Conservation (phyloP, 1,140 invertebrate species). For the Neodiprion virginianus region DNA sequence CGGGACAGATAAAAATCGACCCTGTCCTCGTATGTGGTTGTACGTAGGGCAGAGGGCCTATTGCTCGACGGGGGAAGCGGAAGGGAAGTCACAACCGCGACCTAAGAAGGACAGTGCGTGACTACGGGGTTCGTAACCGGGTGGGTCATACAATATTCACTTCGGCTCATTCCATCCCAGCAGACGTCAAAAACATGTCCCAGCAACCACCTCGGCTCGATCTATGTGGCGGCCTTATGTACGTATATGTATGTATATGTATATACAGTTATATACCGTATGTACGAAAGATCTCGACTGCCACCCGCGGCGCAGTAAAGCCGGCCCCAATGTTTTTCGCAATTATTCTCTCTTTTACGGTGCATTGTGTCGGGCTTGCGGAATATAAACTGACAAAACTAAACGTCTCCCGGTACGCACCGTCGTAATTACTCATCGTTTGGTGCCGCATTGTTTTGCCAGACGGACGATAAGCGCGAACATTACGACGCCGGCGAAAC, state of each 20-base stretch:
- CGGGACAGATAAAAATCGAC: too few species aligned
- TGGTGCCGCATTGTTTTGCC: neutral
- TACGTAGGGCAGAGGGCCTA: too few species aligned
- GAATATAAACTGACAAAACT: slow-evolving; percentile 5
- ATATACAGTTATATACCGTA: slow-evolving; percentile 4
- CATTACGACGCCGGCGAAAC: neutral
- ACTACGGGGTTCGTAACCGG: slow-evolving; percentile 1
- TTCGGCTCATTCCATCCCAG: slow-evolving; percentile 40
- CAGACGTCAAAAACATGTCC: slow-evolving; percentile 49
- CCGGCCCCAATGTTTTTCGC: slow-evolving; percentile 34
- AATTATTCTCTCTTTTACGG: slow-evolving; percentile 35
- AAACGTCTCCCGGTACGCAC: neutral
- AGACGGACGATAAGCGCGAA: neutral
- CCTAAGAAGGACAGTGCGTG: neutral
- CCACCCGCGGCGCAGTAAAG: slow-evolving; percentile 21
- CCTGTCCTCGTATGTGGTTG: too few species aligned
- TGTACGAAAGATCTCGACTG: slow-evolving; percentile 13
- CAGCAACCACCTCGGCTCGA: neutral
- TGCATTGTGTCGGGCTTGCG: slow-evolving; percentile 3
- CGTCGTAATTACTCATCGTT: neutral
- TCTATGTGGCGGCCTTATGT: neutral
- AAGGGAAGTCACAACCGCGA: neutral
- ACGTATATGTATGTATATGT: slow-evolving; percentile 14
- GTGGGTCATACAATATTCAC: slow-evolving; percentile 49
- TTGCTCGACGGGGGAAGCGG: too few species aligned